Conservation (phyloP, 2,888 invertebrate genomes). For the Suillia variegata region DNA sequence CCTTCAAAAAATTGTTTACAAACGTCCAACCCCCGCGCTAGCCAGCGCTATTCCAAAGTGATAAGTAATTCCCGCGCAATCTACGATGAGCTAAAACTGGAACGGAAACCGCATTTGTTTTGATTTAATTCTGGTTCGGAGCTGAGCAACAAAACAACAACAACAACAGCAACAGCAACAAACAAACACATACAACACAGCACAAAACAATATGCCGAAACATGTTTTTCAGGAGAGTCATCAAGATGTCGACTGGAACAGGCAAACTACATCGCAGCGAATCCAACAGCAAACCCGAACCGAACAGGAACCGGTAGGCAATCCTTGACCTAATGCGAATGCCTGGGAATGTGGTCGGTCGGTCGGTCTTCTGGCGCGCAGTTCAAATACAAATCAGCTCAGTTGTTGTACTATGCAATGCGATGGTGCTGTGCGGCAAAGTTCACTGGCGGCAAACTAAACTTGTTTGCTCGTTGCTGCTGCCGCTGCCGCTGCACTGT, state of each 20-base stretch:
- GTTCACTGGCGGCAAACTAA: conserved; percentile 6
- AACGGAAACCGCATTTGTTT: conserved; percentile 5
- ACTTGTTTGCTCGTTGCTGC: conserved; percentile 16
- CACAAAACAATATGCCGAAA: too few species aligned
- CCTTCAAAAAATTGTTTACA: too few species aligned
- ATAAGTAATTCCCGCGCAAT: too few species aligned
- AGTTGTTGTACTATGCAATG: conserved; percentile 15
- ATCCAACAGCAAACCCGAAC: not conserved
- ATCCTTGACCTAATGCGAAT: conserved; percentile 58
- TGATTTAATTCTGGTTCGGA: conserved; percentile 18
- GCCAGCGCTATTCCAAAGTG: too few species aligned
- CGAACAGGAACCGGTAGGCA: conserved; percentile 23
- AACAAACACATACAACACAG: too few species aligned
- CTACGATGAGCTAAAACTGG: too few species aligned
- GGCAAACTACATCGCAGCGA: not conserved
- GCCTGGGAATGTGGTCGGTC: conserved; percentile 30
- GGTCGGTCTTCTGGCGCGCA: conserved; percentile 7
- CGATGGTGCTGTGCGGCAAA: conserved; percentile 14
- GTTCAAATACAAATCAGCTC: conserved; percentile 15
- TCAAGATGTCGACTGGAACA: not conserved
- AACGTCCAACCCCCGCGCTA: too few species aligned
- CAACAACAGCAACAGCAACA: conserved; percentile 8
- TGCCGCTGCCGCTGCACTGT: conserved; percentile 7
- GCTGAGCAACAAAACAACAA: not conserved
- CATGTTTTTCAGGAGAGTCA: conserved; percentile 25